These are phyloP conservation scores for Leucoma salicis DNA, from an alignment of 2,888 invertebrate species.

Conservation along the genomic window DNA sequence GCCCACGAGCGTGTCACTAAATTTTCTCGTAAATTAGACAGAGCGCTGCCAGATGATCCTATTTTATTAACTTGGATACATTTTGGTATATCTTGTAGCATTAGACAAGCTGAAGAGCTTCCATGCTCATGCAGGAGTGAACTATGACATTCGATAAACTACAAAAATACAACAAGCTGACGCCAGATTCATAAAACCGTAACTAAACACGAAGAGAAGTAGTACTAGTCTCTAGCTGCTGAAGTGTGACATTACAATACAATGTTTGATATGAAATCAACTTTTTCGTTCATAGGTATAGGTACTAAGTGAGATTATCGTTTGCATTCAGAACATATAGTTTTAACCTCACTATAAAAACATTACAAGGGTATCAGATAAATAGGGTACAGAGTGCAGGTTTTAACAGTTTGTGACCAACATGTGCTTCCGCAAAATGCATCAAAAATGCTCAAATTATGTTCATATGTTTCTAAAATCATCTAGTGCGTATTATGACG, in stretches of 20 bases:
- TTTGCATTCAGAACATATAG: slow-evolving; percentile 77
- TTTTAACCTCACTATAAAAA: slow-evolving; percentile 12
- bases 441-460: slow-evolving; percentile 43
- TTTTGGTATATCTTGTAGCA: neutral
- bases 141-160: neutral
- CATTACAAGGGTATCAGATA: slow-evolving; percentile 21
- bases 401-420: slow-evolving; percentile 27
- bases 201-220: neutral
- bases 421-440: slow-evolving; percentile 50
- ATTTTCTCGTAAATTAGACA: too few relatives aligned
- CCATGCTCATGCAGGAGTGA: neutral
- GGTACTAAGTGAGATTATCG: slow-evolving; percentile 35
- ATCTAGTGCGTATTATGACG: slow-evolving; percentile 33
- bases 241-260: neutral
- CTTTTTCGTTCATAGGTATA: slow-evolving; percentile 21
- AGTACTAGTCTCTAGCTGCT: too few relatives aligned
- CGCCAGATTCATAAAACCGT: neutral
- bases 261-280: slow-evolving; percentile 14
- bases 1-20: too few relatives aligned
- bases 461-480: slow-evolving; percentile 13
- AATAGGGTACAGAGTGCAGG: slow-evolving; percentile 34
- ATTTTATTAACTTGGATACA: too few relatives aligned
- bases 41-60: too few relatives aligned
- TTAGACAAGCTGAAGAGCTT: neutral
- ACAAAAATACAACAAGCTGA: neutral